Evolutionary conservation across 2,113 vertebrate species (phyloP), one percentile per base, ranked within the genome.

Genomic region (Galeopterus variegatus): DNA sequence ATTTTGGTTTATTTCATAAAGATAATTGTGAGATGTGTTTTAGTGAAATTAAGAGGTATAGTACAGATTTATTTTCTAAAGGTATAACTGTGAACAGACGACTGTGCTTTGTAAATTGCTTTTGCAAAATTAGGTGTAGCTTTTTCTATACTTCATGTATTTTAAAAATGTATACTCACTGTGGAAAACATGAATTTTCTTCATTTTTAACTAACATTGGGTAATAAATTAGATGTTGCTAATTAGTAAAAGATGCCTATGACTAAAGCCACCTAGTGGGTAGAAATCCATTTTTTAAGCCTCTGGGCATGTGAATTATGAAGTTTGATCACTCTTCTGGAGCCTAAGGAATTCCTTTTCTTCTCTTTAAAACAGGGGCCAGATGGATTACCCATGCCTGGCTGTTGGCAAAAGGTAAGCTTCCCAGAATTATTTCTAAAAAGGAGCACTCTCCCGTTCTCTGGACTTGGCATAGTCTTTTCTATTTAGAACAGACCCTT

Each of bases 401-500:
- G 99, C 33, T 99, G 99, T 97, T 99, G 99, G 99, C 99, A 99
- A 98, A 99, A 99, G 99, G 99, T 99, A 99, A 98, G 98, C 87
- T 60, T 60, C 85, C 18, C 9, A 15, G 33, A 96, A 60, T 70
- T 81, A 92, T 93, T 90, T 70, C 81, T 98, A 69, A 90, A 41
- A 76, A 62, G 73, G 65, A 76, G 48, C 31, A 31, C 6, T 62
- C 33, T 12, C 0, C 84, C 76, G 95, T 65, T 91, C 87, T 86
- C 41, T 95, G 92, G 41, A 93, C 76, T 64, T 76, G 26, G 60
- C 73, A 93, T 95, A 62, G 62, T 24, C 77, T 77, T 93, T 80
- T 97, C 72, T 54, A 93, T 62, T 81, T 70, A 80, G 75, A 97
- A 28, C 17, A 96, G 8, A 50, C 7, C 48, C 94, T 89, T 96